phyloP scores from a whole-genome alignment of 2,113 vertebrate species.

The Mus pahari region DNA sequence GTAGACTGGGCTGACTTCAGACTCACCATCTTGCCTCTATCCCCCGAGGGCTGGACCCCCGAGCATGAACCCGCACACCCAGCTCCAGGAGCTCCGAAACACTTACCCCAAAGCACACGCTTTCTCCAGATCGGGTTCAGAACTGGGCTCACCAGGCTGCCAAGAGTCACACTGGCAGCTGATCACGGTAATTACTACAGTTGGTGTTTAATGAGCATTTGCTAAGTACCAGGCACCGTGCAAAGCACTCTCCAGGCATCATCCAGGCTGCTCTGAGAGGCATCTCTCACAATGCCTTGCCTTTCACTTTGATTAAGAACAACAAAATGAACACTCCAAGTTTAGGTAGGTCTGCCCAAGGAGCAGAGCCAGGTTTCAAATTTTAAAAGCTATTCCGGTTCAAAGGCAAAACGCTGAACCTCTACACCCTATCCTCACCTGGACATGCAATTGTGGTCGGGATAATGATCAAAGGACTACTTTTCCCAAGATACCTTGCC shows the following conservation, averaged over 20 bases:
- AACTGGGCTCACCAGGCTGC: not conserved
- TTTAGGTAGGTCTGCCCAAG: not conserved
- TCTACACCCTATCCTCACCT: not conserved
- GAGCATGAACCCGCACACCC: not conserved
- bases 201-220: slow-evolving; percentile 43
- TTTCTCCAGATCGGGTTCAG: not conserved
- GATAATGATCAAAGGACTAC: not conserved
- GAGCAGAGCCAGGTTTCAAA: slow-evolving; percentile 1
- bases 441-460: not conserved
- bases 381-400: not conserved
- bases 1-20: not conserved
- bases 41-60: not conserved
- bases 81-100: not conserved
- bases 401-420: not conserved
- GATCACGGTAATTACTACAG: not conserved
- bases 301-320: not conserved
- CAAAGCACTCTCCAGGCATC: not conserved
- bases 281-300: not conserved
- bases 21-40: not conserved
- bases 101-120: not conserved
- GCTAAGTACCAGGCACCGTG: not conserved
- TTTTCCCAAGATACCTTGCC: not conserved
- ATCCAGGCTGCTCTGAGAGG: not conserved
- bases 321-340: slow-evolving; percentile 43
- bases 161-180: not conserved